A percentile compares a stretch with the other conserved stretches of the same genome.
Conservation (phyloP, 2,888 invertebrate species). For the Poecilus cupreus region DNA sequence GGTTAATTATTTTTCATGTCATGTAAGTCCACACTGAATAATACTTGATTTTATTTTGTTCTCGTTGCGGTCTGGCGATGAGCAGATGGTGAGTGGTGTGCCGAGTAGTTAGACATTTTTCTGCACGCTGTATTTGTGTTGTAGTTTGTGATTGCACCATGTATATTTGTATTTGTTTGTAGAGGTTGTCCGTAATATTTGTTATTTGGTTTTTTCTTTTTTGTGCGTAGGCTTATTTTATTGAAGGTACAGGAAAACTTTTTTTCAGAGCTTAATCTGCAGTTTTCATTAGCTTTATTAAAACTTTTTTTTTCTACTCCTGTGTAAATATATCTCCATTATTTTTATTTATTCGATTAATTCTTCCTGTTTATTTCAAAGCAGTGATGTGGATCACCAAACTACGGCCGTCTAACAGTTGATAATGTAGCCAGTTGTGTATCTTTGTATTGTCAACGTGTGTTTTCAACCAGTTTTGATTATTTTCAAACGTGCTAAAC, state of each 20-base stretch:
- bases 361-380: no score
- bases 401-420: no score
- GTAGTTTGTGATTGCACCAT: constrained; percentile 21
- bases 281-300: no score
- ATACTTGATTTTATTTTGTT: constrained; percentile 52
- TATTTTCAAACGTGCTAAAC: no score
- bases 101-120: constrained; percentile 15
- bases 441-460: no score
- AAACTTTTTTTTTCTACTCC: no score
- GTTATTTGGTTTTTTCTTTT: neutral
- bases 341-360: no score
- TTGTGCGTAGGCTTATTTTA: neutral
- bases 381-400: no score
- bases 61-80: constrained; percentile 57
- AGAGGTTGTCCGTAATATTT: neutral
- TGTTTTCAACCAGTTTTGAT: no score
- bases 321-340: no score
- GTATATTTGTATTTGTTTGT: constrained; percentile 2
- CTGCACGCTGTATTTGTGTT: constrained; percentile 38
- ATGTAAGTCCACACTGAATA: constrained; percentile 11
- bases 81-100: constrained; percentile 71
- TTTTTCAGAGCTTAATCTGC: no score
- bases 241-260: neutral
- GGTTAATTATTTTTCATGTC: neutral
- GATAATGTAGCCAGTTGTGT: no score